Evolutionary conservation across 2,113 vertebrate genomes (phyloP).

Genomic region (Tachysurus vachellii): DNA sequence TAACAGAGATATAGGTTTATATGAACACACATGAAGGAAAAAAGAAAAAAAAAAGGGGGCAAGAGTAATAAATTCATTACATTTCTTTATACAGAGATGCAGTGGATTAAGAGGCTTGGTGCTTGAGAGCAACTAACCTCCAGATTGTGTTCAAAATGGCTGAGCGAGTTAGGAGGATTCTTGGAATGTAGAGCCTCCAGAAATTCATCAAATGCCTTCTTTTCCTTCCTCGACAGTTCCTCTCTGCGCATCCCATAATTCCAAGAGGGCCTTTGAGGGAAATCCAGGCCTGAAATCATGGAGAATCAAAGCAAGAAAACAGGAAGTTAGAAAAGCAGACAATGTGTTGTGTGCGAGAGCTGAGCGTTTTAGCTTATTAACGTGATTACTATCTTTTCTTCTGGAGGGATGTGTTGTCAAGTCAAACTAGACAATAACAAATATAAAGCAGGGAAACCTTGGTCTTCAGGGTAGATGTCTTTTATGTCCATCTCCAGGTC

Average conservation of each 20-base stretch:
- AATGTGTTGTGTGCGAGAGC: neutral
- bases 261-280: constrained; percentile 87
- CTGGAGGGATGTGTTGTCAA: too few species aligned
- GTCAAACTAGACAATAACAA: neutral
- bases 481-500: constrained; percentile 79
- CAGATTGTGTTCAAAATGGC: constrained; percentile 92
- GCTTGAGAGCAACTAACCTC: constrained; percentile 71
- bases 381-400: neutral
- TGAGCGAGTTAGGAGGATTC: constrained; percentile 79
- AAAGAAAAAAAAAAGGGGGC: neutral
- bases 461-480: constrained; percentile 81
- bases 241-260: constrained; percentile 86
- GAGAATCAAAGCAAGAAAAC: constrained; percentile 53
- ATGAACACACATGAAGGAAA: neutral
- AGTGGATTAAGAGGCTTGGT: neutral
- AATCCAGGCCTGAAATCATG: constrained; percentile 75
- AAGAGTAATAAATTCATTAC: neutral
- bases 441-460: constrained; percentile 68
- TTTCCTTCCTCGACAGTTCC: constrained; percentile 80
- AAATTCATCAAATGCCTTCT: constrained; percentile 83
- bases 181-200: constrained; percentile 79
- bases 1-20: neutral
- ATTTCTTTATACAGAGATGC: neutral
- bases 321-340: neutral
- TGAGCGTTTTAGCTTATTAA: neutral